These are phyloP conservation scores for Magallana nippona DNA, from an alignment of 2,888 invertebrate species.

Conservation along the genomic window DNA sequence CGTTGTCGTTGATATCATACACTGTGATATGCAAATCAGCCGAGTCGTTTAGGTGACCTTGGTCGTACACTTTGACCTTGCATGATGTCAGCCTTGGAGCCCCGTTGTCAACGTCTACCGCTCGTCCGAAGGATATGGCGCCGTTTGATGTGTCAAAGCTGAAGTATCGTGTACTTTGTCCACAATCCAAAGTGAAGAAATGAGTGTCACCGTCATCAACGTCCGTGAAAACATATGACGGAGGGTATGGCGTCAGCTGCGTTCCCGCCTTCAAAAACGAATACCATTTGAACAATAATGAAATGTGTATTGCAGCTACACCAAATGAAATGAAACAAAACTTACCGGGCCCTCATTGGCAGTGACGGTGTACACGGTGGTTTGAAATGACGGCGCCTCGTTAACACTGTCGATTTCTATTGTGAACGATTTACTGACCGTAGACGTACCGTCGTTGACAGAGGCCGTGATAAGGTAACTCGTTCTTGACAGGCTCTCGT, in stretches of 20 bases:
- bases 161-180: conserved; percentile 10
- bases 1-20: conserved; percentile 36
- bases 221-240: conserved; percentile 27
- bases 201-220: conserved; percentile 21
- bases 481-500: conserved; percentile 10
- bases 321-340: background rate
- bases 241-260: conserved; percentile 12
- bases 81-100: conserved; percentile 15
- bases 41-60: conserved; percentile 16
- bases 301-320: background rate
- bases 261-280: background rate
- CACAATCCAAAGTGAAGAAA: conserved; percentile 31
- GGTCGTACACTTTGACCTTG: conserved; percentile 33
- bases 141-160: conserved; percentile 20
- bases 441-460: conserved; percentile 4
- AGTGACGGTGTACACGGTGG: background rate
- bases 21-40: conserved; percentile 28
- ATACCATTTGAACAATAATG: too few species aligned
- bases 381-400: conserved; percentile 22
- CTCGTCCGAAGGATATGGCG: conserved; percentile 26
- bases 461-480: background rate
- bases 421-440: background rate
- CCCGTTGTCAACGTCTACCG: conserved; percentile 36
- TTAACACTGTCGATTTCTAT: background rate
- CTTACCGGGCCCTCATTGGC: conserved; percentile 36